Percentiles rank a stretch among this genome's conserved stretches.
These are phyloP conservation scores for Micrastur ruficollis DNA, from an alignment of 2,797 vertebrate species.

Conservation along the genomic window DNA sequence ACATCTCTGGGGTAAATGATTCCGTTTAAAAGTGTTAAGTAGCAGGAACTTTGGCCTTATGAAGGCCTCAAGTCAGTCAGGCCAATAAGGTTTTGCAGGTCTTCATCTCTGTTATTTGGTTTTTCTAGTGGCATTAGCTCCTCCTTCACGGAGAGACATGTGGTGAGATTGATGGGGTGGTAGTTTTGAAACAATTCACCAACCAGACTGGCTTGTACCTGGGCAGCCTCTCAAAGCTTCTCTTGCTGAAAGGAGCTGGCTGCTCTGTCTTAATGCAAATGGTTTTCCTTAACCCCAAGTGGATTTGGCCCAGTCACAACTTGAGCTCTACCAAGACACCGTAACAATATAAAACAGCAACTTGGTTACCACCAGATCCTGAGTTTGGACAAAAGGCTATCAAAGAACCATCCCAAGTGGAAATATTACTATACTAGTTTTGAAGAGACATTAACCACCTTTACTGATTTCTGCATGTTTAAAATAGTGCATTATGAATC, in stretches of 20 bases:
- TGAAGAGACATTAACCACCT: background rate
- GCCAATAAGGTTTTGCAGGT: background rate
- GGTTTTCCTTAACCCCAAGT: background rate
- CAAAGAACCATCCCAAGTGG: background rate
- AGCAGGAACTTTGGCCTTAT: background rate
- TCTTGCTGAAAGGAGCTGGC: background rate
- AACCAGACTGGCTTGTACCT: background rate
- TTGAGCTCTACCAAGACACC: background rate
- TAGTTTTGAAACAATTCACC: background rate
- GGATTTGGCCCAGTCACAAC: background rate
- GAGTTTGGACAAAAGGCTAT: background rate
- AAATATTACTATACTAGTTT: background rate
- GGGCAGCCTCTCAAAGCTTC: background rate
- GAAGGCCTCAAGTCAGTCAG: background rate
- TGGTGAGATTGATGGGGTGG: background rate
- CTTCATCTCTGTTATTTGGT: background rate
- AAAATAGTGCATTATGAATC: background rate
- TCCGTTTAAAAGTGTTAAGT: background rate
- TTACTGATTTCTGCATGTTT: background rate
- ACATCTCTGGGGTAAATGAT: background rate
- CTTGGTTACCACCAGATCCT: background rate
- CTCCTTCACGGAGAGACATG: accelerated
- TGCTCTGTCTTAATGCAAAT: background rate
- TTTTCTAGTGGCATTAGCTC: background rate
- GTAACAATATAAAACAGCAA: background rate